Percentiles rank a stretch among this genome's conserved stretches.
These are phyloP conservation scores for Neotoma lepida DNA, from an alignment of 2,113 vertebrate species.

Conservation along the genomic window DNA sequence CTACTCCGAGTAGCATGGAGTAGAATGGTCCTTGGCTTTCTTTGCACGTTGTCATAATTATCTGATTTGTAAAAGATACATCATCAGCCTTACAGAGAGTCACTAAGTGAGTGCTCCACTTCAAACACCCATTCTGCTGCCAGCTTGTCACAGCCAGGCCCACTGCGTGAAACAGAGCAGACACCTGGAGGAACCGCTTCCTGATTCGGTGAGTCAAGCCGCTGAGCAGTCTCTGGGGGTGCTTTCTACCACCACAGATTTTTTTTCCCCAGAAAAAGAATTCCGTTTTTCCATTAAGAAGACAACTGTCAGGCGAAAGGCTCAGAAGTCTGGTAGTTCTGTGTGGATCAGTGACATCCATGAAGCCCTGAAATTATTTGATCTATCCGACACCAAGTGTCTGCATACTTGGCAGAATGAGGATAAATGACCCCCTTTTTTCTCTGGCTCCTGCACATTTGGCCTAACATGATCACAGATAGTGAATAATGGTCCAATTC, in stretches of 20 bases:
- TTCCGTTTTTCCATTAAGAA: slow-evolving; percentile 68
- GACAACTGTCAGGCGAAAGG: slow-evolving; percentile 66
- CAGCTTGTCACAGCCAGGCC: slow-evolving; percentile 30
- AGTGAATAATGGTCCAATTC: slow-evolving; percentile 73
- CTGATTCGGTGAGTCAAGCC: slow-evolving; percentile 14
- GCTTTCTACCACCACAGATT: background rate
- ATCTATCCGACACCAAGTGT: slow-evolving; percentile 68
- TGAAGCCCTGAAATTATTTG: slow-evolving; percentile 63
- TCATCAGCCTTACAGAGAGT: background rate
- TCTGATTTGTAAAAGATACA: slow-evolving; percentile 29
- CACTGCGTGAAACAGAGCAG: slow-evolving; percentile 61
- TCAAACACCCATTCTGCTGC: background rate
- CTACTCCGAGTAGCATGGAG: too few relatives aligned
- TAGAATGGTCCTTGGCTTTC: background rate
- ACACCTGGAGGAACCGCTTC: slow-evolving; percentile 59
- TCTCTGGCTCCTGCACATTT: slow-evolving; percentile 58
- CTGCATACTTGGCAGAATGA: slow-evolving; percentile 62
- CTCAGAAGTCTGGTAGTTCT: slow-evolving; percentile 53
- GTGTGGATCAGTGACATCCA: background rate
- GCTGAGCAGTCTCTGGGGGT: background rate
- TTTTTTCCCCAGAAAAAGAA: slow-evolving; percentile 22
- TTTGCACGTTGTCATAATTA: background rate
- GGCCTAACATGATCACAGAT: slow-evolving; percentile 59
- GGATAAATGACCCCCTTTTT: slow-evolving; percentile 69
- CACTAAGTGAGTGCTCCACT: background rate